Evolutionary conservation across 2,797 vertebrate species (phyloP).

Genomic region (Darevskia nairensis): DNA sequence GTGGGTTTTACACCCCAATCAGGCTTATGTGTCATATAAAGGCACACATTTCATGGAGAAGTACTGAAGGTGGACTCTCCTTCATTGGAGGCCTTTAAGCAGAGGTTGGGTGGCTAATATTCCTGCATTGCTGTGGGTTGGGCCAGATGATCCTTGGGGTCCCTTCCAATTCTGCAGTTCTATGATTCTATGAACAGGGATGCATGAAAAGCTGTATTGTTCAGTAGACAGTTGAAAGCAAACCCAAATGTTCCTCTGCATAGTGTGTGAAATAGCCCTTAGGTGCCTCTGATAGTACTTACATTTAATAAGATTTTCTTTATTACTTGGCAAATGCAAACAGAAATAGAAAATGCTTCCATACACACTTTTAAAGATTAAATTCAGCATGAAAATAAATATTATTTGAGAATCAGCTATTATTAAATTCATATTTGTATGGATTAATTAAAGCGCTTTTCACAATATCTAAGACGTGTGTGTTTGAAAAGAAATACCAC

Average conservation of each 20-base stretch:
- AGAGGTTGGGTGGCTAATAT: too few relatives aligned
- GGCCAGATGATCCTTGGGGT: too few relatives aligned
- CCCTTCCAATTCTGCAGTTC: too few relatives aligned
- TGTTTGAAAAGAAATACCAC: not conserved
- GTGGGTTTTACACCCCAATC: too few relatives aligned
- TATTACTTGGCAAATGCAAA: not conserved
- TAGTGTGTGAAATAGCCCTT: not conserved
- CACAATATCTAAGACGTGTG: not conserved
- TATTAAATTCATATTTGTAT: not conserved
- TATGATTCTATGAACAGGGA: not conserved
- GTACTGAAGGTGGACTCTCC: not conserved
- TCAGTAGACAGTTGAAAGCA: not conserved
- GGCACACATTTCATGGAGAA: not conserved
- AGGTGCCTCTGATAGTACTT: not conserved
- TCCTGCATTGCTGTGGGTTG: too few relatives aligned
- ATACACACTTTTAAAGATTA: not conserved
- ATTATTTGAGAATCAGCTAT: not conserved
- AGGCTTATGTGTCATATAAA: too few relatives aligned
- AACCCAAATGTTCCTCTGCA: not conserved
- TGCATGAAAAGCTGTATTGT: not conserved
- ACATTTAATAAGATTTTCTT: not conserved
- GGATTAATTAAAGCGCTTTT: not conserved
- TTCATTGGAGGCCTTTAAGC: too few relatives aligned
- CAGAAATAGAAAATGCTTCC: not conserved
- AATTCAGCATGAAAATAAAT: not conserved